phyloP scores from a whole-genome alignment of 1,140 invertebrate genomes.

The Papilio xuthus region DNA sequence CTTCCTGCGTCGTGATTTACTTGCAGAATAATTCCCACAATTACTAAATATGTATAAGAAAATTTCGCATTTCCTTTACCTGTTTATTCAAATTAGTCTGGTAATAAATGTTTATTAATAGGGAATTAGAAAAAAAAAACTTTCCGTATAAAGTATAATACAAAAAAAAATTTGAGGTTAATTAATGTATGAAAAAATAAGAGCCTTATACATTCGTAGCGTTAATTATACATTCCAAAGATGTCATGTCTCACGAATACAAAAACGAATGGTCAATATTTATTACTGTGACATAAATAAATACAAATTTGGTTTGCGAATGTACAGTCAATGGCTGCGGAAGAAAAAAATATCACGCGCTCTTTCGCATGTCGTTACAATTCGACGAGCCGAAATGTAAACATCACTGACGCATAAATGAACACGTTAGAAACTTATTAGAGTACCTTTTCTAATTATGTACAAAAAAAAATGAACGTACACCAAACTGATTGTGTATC shows the following conservation, averaged over 20 bases:
- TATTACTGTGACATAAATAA: slow-evolving; percentile 9
- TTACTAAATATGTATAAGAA: background rate
- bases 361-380: slow-evolving; percentile 14
- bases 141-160: background rate
- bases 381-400: slow-evolving; percentile 20
- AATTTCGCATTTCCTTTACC: slow-evolving; percentile 29
- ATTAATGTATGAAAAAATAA: background rate
- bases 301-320: slow-evolving; percentile 9
- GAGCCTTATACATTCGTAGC: background rate
- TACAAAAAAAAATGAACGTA: slow-evolving; percentile 8
- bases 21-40: background rate
- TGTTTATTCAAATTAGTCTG: slow-evolving; percentile 8
- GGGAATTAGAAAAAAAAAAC: background rate
- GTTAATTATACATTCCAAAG: slow-evolving; percentile 13
- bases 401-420: slow-evolving; percentile 21
- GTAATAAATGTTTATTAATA: background rate
- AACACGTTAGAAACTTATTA: slow-evolving; percentile 10
- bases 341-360: background rate
- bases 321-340: background rate
- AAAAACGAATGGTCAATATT: slow-evolving; percentile 18
- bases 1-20: background rate
- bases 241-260: slow-evolving; percentile 22
- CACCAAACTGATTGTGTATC: slow-evolving; percentile 4
- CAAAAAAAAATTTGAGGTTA: background rate
- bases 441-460: slow-evolving; percentile 2